Conservation (phyloP, 2,888 invertebrate genomes). For the Formica aserva region DNA sequence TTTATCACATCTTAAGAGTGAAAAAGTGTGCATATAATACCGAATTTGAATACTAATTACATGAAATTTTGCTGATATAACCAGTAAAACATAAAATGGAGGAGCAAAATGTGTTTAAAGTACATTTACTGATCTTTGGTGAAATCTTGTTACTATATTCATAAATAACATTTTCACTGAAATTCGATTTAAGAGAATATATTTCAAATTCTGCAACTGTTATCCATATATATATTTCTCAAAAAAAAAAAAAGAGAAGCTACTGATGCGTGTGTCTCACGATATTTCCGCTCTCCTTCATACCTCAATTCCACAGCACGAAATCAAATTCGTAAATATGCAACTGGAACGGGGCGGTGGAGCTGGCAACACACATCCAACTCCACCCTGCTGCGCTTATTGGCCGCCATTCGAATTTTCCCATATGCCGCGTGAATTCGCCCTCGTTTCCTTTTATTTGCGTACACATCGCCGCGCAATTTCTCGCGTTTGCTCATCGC, state of each 20-base stretch:
- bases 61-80: background rate
- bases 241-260: background rate
- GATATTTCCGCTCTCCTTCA: constrained; percentile 21
- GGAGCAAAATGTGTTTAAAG: background rate
- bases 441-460: constrained; percentile 52
- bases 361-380: constrained; percentile 29
- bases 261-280: background rate
- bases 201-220: constrained; percentile 9
- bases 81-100: background rate
- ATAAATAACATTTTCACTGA: background rate
- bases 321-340: constrained; percentile 59
- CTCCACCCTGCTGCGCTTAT: constrained; percentile 41
- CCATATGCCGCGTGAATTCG: constrained; percentile 41
- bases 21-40: background rate
- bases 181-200: background rate
- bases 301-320: background rate
- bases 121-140: background rate
- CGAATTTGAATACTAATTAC: background rate
- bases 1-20: background rate
- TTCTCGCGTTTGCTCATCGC: constrained; percentile 28
- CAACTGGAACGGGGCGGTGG: constrained; percentile 48
- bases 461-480: constrained; percentile 48
- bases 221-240: background rate
- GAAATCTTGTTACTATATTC: background rate
- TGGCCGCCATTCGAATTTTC: constrained; percentile 56